phyloP scores from a whole-genome alignment of 2,888 invertebrate genomes.

The Linyphia triangularis region DNA sequence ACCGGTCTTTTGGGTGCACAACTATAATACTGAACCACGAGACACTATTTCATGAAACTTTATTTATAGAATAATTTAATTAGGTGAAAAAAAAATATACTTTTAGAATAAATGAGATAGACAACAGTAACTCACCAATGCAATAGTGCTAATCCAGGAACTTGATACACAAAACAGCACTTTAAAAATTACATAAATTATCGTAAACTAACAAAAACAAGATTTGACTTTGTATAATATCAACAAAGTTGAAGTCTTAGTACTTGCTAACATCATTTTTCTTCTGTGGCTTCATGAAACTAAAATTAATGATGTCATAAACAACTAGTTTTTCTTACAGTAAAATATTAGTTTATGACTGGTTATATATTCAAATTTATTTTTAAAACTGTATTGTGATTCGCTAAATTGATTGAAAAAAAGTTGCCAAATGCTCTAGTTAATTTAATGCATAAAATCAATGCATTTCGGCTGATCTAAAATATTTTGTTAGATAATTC shows the following conservation, averaged over 20 bases:
- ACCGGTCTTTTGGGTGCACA: not conserved
- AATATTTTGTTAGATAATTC: too few relatives aligned
- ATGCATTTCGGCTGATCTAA: too few relatives aligned
- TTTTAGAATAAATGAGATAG: not conserved
- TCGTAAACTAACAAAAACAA: not conserved
- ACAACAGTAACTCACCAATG: not conserved
- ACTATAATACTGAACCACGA: not conserved
- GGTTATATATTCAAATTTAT: too few relatives aligned
- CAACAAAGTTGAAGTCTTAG: slow-evolving; percentile 35
- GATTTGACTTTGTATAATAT: slow-evolving; percentile 29
- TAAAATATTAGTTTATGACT: too few relatives aligned
- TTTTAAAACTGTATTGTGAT: too few relatives aligned
- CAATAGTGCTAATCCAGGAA: not conserved
- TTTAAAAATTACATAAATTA: not conserved
- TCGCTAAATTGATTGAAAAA: too few relatives aligned
- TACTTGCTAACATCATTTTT: not conserved
- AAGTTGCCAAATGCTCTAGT: too few relatives aligned
- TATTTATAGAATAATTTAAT: too few relatives aligned
- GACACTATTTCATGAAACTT: not conserved
- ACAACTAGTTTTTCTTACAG: too few relatives aligned
- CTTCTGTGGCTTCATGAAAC: too few relatives aligned
- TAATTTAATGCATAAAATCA: too few relatives aligned
- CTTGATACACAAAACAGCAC: not conserved
- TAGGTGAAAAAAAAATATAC: not conserved
- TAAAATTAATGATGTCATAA: not conserved